Conservation (phyloP, 2,888 invertebrate species). For the Drosophila demipolita region DNA sequence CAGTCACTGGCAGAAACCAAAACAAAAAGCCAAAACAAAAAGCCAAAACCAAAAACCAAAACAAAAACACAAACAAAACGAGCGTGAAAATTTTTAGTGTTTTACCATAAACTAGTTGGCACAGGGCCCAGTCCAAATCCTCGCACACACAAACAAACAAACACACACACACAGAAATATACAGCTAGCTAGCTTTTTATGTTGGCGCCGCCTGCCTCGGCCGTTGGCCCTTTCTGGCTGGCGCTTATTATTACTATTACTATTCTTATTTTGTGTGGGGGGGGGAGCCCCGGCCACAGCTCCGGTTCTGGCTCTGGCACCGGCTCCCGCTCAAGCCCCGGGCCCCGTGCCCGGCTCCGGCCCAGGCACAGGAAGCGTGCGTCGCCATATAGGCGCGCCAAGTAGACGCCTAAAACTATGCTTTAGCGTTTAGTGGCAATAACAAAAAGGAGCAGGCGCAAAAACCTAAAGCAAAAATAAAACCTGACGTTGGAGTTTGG, state of each 20-base stretch:
- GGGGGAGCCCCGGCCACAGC: slow-evolving; percentile 17
- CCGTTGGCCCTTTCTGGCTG: slow-evolving; percentile 63
- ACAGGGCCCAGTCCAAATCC: slow-evolving; percentile 21
- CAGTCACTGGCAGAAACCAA: neutral
- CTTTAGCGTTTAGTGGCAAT: slow-evolving; percentile 78
- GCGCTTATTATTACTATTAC: slow-evolving; percentile 69
- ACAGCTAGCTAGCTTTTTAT: slow-evolving; percentile 48
- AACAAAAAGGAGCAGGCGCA: slow-evolving; percentile 41
- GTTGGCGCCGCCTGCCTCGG: slow-evolving; percentile 60
- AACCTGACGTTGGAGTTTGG: neutral
- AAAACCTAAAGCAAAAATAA: slow-evolving; percentile 8
- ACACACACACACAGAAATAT: neutral
- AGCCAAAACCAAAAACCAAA: neutral
- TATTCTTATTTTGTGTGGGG: slow-evolving; percentile 68
- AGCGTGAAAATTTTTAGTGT: slow-evolving; percentile 62
- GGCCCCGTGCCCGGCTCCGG: slow-evolving; percentile 3
- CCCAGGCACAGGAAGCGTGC: slow-evolving; percentile 60
- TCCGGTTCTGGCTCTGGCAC: neutral
- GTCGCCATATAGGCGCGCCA: slow-evolving; percentile 80
- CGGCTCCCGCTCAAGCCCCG: neutral
- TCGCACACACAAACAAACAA: slow-evolving; percentile 16
- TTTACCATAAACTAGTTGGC: slow-evolving; percentile 73
- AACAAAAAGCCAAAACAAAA: neutral
- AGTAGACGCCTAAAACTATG: slow-evolving; percentile 76
- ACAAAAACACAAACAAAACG: slow-evolving; percentile 37